A percentile compares a stretch with the other conserved stretches of the same genome.
Evolutionary conservation across 2,797 vertebrate species (phyloP).

Genomic region (Neomorphus geoffroyi): DNA sequence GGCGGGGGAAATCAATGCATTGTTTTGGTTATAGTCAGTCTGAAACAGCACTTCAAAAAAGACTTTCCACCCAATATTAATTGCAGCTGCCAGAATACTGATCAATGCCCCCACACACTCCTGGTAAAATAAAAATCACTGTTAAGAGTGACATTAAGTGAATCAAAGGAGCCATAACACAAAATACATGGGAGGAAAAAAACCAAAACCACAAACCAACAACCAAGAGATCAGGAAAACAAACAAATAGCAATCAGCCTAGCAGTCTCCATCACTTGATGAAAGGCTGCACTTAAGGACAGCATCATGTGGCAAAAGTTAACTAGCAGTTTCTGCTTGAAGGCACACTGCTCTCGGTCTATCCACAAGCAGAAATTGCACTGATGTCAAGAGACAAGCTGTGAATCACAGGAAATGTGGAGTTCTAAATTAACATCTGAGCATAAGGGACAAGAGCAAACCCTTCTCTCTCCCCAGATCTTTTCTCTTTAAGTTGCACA

Average conservation of each 20-base stretch:
- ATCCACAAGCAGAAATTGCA: neutral
- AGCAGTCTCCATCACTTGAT: neutral
- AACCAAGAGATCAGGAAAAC: neutral
- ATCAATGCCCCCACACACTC: neutral
- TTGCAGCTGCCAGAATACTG: neutral
- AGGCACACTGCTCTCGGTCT: neutral
- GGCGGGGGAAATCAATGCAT: neutral
- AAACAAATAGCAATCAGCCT: neutral
- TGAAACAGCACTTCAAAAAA: neutral
- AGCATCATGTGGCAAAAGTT: neutral
- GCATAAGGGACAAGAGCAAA: neutral
- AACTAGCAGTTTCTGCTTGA: neutral
- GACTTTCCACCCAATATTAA: neutral
- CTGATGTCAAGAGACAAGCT: conserved; percentile 12
- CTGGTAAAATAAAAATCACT: neutral
- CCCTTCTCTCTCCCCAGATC: neutral
- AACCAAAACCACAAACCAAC: neutral
- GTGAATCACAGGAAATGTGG: conserved; percentile 29
- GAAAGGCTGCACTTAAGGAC: neutral
- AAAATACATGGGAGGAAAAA: neutral
- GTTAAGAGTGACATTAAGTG: neutral
- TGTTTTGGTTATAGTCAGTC: neutral
- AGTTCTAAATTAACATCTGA: conserved; percentile 33
- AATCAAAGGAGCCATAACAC: neutral
- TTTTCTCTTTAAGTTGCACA: neutral